Evolutionary conservation across 1,140 invertebrate species (phyloP).

Genomic region (Thaumetopoea pityocampa): DNA sequence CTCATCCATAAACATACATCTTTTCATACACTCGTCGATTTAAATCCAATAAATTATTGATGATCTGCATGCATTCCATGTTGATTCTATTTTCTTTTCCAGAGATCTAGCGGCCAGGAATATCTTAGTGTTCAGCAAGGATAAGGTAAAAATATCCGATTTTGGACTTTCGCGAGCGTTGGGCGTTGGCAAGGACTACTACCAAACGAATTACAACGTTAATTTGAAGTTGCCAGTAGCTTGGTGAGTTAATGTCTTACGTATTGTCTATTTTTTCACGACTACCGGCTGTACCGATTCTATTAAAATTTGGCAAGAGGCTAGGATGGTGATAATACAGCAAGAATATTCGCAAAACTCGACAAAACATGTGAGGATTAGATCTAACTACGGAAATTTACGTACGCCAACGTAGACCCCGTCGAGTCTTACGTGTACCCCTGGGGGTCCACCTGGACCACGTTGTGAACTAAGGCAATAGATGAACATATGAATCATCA

Average conservation of each 20-base stretch:
- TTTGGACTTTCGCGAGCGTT: slow-evolving; percentile 96
- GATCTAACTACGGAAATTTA: no score
- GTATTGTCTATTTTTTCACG: background rate
- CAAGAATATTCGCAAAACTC: no score
- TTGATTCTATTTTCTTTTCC: slow-evolving; percentile 40
- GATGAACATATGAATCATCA: no score
- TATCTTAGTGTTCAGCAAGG: slow-evolving; percentile 96
- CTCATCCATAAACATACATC: no score
- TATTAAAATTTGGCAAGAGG: no score
- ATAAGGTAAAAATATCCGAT: slow-evolving; percentile 98
- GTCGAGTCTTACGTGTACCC: no score
- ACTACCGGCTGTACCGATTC: no score
- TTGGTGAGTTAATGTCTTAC: slow-evolving; percentile 81
- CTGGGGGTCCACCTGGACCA: no score
- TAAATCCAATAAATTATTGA: slow-evolving; percentile 1
- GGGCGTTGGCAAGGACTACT: slow-evolving; percentile 99
- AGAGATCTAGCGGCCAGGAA: slow-evolving; percentile 96
- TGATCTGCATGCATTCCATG: background rate
- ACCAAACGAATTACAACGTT: slow-evolving; percentile 98
- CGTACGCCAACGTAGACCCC: no score
- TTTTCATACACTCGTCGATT: background rate
- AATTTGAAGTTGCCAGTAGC: slow-evolving; percentile 98
- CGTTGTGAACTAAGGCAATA: no score
- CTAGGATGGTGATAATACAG: no score
- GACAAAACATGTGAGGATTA: no score